Conservation (phyloP, 2,797 vertebrate species). For the Coendou prehensilis region DNA sequence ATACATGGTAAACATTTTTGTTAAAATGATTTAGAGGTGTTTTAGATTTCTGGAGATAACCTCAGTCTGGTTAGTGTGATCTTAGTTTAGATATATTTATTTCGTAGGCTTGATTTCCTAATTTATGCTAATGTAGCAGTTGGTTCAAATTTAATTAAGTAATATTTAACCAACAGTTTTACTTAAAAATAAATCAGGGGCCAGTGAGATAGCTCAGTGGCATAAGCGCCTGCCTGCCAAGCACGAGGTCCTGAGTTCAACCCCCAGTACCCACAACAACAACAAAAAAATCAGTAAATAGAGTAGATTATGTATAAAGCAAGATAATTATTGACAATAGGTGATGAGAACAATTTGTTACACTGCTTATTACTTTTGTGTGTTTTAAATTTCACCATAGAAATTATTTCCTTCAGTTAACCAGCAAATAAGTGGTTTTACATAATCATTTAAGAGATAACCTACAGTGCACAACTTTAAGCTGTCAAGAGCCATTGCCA, state of each 20-base stretch:
- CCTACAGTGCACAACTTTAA: neutral
- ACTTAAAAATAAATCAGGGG: neutral
- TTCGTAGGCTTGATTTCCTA: slow-evolving; percentile 63
- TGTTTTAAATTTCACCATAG: slow-evolving; percentile 49
- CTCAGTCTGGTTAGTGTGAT: neutral
- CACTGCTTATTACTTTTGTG: slow-evolving; percentile 18
- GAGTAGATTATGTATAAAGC: neutral
- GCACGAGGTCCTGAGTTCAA: no score
- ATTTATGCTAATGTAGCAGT: slow-evolving; percentile 40
- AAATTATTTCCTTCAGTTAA: slow-evolving; percentile 40
- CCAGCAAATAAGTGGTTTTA: slow-evolving; percentile 54
- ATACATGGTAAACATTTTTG: slow-evolving; percentile 54
- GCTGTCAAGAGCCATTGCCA: neutral
- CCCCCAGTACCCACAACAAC: no score
- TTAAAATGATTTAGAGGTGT: slow-evolving; percentile 33
- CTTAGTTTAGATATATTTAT: slow-evolving; percentile 36
- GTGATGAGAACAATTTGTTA: slow-evolving; percentile 29
- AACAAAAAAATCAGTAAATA: neutral
- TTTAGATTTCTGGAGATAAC: slow-evolving; percentile 48
- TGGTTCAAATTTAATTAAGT: slow-evolving; percentile 54
- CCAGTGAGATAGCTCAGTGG: neutral
- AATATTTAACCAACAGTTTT: neutral
- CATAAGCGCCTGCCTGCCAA: no score
- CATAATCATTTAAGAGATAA: slow-evolving; percentile 51
- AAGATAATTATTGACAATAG: slow-evolving; percentile 54